Evolutionary conservation across 30 jellyfish, hydroid and myxozoan species (phyloP), one percentile per base, ranked within the genome.

Genomic region (Hydra vulgaris): DNA sequence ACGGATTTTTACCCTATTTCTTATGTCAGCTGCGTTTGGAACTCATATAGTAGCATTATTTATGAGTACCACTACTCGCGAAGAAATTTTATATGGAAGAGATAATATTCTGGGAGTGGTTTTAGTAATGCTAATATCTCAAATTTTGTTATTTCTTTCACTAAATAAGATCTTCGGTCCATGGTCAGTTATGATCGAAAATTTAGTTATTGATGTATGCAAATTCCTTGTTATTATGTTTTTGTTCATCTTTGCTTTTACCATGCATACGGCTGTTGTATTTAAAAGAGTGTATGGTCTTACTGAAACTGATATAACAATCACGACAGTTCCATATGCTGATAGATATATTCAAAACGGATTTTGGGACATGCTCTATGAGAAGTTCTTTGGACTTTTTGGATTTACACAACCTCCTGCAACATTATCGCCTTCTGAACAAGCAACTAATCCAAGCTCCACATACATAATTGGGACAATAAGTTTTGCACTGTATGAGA

Each of bases 121-220:
- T 15, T 71, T 92, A 85, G 73, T 92, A 26, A 61, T 82, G 8
- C 81, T 90, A 26, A 91, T 92, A 40, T 81, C 76, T 19, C 98
- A 92, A 54, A 80, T 87, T 79, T 81, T 92, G 95, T 96, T 85
- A 25, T 92, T 86, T 70, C 87, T 92, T n/a, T 92, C 98, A 12
- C 81, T 92, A 71, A 89, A 86, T 73, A 96, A 92, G 73, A 81
- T 92, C 27, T 92, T 92, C 70, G 98, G 98, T 12, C 98, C 98
- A 16, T 92, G 98, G 98, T 81, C 95, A 40, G 82, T 86, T 81
- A 92, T 92, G 76, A 92, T 92, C 85, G 95, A 84, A 5, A 85
- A 95, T 27, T 81, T 92, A 84, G 74, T 92, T 69, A 88, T 77
- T 70, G 98, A 92, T 73, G 81, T 92, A 84, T 71, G 83, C 18